These are phyloP conservation scores for Perodicticus potto DNA, from an alignment of 2,797 vertebrate genomes.

Conservation along the genomic window DNA sequence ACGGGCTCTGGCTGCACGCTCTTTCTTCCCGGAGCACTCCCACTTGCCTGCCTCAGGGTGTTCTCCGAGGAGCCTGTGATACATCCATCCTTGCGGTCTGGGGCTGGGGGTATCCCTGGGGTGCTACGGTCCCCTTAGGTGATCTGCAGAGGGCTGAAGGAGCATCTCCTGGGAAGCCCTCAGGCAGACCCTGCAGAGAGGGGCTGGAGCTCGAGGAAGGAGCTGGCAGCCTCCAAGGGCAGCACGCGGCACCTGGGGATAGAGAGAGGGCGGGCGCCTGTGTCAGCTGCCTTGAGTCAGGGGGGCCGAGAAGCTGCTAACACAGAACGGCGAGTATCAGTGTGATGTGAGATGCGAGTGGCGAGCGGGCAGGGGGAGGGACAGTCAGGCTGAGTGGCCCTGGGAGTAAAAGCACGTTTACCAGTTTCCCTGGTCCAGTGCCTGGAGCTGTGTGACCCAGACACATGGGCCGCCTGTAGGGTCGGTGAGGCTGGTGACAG, in stretches of 20 bases:
- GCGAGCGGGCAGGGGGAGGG: no score
- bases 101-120: not conserved
- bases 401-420: accelerated
- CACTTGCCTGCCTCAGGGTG: no score
- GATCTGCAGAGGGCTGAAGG: not conserved
- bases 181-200: not conserved
- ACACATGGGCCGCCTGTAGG: accelerated
- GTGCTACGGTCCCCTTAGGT: no score
- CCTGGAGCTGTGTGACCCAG: accelerated
- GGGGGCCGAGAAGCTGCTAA: not conserved
- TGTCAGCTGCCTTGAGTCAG: not conserved
- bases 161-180: not conserved
- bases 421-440: no score
- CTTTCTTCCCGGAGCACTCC: not conserved
- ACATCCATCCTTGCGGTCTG: not conserved
- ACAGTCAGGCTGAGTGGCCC: not conserved
- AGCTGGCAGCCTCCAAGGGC: not conserved
- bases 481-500: accelerated
- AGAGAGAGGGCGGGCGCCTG: no score
- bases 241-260: accelerated
- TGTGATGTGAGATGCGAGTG: not conserved
- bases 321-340: not conserved
- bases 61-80: not conserved
- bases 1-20: not conserved
- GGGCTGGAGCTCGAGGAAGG: not conserved